phyloP scores from a whole-genome alignment of 2,113 vertebrate genomes.

The Psilopogon haemacephalus region DNA sequence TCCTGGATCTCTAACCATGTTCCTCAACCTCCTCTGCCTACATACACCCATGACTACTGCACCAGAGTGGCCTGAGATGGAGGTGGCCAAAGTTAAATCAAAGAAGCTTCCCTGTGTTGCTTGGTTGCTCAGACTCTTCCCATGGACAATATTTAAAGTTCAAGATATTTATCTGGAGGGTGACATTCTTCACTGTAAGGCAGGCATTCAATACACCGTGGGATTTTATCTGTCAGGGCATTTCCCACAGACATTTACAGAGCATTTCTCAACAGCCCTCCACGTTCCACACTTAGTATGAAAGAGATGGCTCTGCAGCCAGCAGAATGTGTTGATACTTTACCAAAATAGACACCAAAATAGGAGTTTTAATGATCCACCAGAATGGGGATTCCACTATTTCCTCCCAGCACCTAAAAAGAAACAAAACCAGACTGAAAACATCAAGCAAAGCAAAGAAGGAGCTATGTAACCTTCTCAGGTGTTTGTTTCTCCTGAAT shows the following conservation, averaged over 20 bases:
- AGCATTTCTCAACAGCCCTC: neutral
- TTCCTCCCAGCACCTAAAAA: constrained; percentile 93
- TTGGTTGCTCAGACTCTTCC: neutral
- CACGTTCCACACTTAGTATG: neutral
- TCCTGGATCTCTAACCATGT: neutral
- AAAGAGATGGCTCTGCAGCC: constrained; percentile 23
- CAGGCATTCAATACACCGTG: neutral
- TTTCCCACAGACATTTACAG: neutral
- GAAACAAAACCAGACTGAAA: constrained; percentile 35
- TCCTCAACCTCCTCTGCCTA: neutral
- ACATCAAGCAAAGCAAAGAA: neutral
- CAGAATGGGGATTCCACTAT: constrained; percentile 81
- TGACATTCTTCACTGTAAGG: neutral
- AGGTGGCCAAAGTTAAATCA: neutral
- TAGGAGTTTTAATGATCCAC: constrained; percentile 95
- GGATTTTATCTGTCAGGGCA: neutral
- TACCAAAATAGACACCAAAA: constrained; percentile 91
- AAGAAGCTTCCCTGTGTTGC: neutral
- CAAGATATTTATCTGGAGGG: neutral
- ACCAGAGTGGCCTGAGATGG: neutral
- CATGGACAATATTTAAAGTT: neutral
- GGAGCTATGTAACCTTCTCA: neutral
- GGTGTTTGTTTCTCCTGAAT: neutral
- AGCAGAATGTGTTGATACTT: constrained; percentile 63
- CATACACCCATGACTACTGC: neutral